Evolutionary conservation across 30 jellyfish, hydroid and myxozoan genomes (phyloP), one percentile per base, ranked within the genome.

Genomic region (Aurelia aurita): DNA sequence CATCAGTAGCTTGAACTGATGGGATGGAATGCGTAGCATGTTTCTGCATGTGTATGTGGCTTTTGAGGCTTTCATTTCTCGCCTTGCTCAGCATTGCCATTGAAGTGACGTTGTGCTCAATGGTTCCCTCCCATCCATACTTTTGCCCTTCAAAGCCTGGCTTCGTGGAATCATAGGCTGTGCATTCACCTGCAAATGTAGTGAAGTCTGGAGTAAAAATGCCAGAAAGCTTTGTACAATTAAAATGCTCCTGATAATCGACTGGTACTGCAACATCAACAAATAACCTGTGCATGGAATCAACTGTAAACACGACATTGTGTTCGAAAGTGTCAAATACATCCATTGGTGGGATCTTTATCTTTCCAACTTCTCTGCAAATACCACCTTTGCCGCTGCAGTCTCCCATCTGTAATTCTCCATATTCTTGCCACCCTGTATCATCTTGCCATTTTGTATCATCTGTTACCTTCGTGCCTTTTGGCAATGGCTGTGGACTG

Each of bases 351-450:
- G 92, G 92, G 16, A 82, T 82, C 31, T 22, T 49, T 13, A 82
- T 70, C 60, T 55, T 59, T 15, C 92, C 87, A 55, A 82, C 86
- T 10, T 77, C 51, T 28, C 72, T 57, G 72, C 86, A 70, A 22
- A 58, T 70, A 13, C 92, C 92, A 5, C 73, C n/a, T n/a, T n/a
- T 55, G 74, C 79, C 31, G 78, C 79, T 57, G 47, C 55, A 87
- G 4, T 29, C 73, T 3, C 92, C 92, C 92, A 82, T 69, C 26
- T 31, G 72, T 47, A 82, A 47, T 29, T 54, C 92, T 12, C 92
- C 92, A 5, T 53, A 69, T 3, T 57, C 86, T 7, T 28, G 58
- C 92, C 92, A 82, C 34, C 46, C n/a, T n/a, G n/a, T n/a, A n/a
- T n/a, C n/a, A n/a, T n/a, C n/a, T n/a, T n/a, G n/a, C n/a, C n/a